phyloP scores from a whole-genome alignment of 2,888 invertebrate genomes.

The Lissonota sp. region DNA sequence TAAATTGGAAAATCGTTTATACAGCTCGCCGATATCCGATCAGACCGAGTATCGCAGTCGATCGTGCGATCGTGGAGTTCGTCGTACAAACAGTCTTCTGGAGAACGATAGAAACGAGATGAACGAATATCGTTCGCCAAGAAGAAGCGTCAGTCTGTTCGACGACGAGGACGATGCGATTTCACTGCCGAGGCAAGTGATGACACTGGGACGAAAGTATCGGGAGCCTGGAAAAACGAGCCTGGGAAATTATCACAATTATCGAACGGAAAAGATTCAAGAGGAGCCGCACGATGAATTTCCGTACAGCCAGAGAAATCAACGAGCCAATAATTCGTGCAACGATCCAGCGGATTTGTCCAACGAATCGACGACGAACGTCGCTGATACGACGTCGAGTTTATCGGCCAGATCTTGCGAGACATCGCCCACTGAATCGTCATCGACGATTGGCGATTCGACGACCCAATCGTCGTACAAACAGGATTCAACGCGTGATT shows the following conservation, averaged over 20 bases:
- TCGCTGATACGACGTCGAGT: constrained; percentile 71
- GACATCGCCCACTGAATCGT: constrained; percentile 77
- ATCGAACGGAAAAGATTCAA: constrained; percentile 78
- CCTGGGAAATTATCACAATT: constrained; percentile 68
- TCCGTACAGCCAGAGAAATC: constrained; percentile 15
- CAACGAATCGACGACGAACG: constrained; percentile 69
- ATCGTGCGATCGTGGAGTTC: constrained; percentile 75
- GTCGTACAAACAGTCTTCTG: constrained; percentile 77
- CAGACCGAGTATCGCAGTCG: constrained; percentile 74
- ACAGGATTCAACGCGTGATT: constrained; percentile 72
- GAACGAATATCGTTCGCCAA: constrained; percentile 69
- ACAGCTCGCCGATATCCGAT: constrained; percentile 68
- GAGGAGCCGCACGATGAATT: constrained; percentile 77
- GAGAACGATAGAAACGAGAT: constrained; percentile 69
- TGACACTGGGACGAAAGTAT: constrained; percentile 75
- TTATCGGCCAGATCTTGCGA: constrained; percentile 75
- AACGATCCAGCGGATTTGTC: constrained; percentile 70
- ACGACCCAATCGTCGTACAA: constrained; percentile 63
- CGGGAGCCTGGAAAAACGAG: constrained; percentile 70
- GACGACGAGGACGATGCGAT: constrained; percentile 74
- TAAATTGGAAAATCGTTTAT: constrained; percentile 41
- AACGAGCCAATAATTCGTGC: constrained; percentile 52
- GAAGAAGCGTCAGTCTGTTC: constrained; percentile 78
- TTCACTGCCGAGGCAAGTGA: constrained; percentile 72
- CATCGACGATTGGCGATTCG: constrained; percentile 74